A percentile compares a stretch with the other conserved stretches of the same genome.
Evolutionary conservation across 2,888 invertebrate genomes (phyloP).

Genomic region (Carterocephalus palaemon): DNA sequence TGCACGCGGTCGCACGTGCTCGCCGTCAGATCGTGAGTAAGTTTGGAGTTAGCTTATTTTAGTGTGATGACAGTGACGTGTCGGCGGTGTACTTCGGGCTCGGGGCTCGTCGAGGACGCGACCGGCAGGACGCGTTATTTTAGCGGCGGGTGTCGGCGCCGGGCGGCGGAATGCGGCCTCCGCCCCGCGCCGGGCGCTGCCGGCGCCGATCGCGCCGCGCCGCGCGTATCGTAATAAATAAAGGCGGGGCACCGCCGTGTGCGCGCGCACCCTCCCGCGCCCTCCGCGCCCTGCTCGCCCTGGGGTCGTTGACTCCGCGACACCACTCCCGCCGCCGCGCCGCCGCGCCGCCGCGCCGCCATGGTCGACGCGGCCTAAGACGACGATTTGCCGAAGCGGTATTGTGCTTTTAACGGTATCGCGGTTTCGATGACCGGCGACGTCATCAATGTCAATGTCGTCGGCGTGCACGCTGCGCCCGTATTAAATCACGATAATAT

Average conservation of each 20-base stretch:
- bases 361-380: conserved; percentile 54
- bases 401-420: conserved; percentile 49
- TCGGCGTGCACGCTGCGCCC: conserved; percentile 39
- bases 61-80: conserved; percentile 61
- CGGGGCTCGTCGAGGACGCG: too few relatives aligned
- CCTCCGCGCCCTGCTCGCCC: conserved; percentile 57
- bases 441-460: conserved; percentile 71
- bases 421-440: conserved; percentile 34
- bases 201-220: conserved; percentile 45
- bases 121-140: conserved; percentile 65
- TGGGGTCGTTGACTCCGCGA: conserved; percentile 72
- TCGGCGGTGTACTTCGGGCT: too few relatives aligned
- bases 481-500: conserved; percentile 20
- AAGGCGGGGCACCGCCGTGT: conserved; percentile 77
- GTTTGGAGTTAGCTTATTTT: conserved; percentile 68
- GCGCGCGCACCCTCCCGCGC: conserved; percentile 74
- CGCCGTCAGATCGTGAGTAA: conserved; percentile 59
- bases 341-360: conserved; percentile 39
- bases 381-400: conserved; percentile 60
- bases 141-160: conserved; percentile 67
- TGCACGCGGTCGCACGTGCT: conserved; percentile 68
- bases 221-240: conserved; percentile 78
- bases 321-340: conserved; percentile 39
- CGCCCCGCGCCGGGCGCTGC: conserved; percentile 50
- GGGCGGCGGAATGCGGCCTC: conserved; percentile 68